A percentile compares a stretch with the other conserved stretches of the same genome.
Conservation (phyloP, 1,140 invertebrate species). For the Drosophila santomea region DNA sequence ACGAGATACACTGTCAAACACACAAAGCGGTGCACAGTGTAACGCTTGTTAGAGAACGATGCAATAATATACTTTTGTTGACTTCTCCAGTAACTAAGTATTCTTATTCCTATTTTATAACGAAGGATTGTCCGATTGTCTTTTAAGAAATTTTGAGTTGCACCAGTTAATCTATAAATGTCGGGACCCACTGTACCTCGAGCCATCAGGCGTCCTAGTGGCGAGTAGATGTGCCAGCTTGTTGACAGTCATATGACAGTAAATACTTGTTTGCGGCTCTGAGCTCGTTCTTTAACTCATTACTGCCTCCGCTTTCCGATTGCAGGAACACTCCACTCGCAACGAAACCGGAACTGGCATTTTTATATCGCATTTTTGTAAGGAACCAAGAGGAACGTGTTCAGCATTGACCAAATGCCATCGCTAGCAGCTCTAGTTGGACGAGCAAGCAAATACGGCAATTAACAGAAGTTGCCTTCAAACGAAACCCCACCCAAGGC, state of each 20-base stretch:
- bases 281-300: constrained; percentile 19
- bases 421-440: constrained; percentile 4
- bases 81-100: too few species aligned
- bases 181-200: constrained; percentile 11
- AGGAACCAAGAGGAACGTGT: constrained; percentile 38
- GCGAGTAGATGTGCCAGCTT: constrained; percentile 34
- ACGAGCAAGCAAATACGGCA: constrained; percentile 25
- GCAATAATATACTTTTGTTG: too few species aligned
- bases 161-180: not conserved
- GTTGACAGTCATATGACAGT: constrained; percentile 75
- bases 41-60: too few species aligned
- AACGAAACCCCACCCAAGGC: constrained; percentile 31
- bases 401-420: constrained; percentile 53
- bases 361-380: constrained; percentile 59
- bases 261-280: constrained; percentile 66
- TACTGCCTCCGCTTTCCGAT: constrained; percentile 2
- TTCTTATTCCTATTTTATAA: too few species aligned
- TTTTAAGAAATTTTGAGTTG: too few species aligned
- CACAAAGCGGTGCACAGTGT: constrained; percentile 5
- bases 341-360: constrained; percentile 74
- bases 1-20: constrained; percentile 19
- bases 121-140: too few species aligned
- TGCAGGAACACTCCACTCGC: constrained; percentile 61
- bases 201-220: not conserved
- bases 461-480: constrained; percentile 37